A percentile compares a stretch with the other conserved stretches of the same genome.
Evolutionary conservation across 2,797 vertebrate genomes (phyloP).

Genomic region (Alca torda): DNA sequence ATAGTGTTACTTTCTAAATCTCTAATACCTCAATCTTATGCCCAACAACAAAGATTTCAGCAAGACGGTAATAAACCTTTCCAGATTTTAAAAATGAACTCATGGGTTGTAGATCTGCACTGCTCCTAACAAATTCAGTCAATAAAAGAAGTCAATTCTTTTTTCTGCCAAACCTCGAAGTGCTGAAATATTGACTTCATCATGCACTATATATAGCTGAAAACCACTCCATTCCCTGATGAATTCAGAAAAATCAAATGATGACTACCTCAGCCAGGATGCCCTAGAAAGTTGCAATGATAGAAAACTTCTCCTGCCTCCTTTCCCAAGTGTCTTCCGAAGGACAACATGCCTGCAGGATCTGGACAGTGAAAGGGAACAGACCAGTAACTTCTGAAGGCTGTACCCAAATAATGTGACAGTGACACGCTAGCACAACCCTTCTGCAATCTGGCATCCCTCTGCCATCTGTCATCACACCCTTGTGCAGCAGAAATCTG

Average conservation of each 20-base stretch:
- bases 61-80: background rate
- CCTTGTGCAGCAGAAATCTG: background rate
- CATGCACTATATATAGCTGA: background rate
- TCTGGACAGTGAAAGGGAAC: background rate
- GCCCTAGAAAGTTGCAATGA: background rate
- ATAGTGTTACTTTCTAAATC: background rate
- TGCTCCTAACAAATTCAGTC: slow-evolving; percentile 15
- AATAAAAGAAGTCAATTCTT: slow-evolving; percentile 8
- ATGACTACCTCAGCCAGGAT: background rate
- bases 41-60: background rate
- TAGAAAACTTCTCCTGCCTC: background rate
- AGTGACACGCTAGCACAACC: background rate
- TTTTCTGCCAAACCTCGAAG: slow-evolving; percentile 21
- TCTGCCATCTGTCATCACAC: background rate
- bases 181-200: slow-evolving; percentile 13
- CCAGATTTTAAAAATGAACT: background rate
- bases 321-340: background rate
- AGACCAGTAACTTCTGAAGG: background rate
- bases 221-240: background rate
- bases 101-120: background rate
- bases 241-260: background rate
- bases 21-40: background rate
- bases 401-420: background rate
- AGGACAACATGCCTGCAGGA: background rate
- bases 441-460: background rate